Evolutionary conservation across 2,888 invertebrate genomes (phyloP).

Genomic region (Andrena fulva): DNA sequence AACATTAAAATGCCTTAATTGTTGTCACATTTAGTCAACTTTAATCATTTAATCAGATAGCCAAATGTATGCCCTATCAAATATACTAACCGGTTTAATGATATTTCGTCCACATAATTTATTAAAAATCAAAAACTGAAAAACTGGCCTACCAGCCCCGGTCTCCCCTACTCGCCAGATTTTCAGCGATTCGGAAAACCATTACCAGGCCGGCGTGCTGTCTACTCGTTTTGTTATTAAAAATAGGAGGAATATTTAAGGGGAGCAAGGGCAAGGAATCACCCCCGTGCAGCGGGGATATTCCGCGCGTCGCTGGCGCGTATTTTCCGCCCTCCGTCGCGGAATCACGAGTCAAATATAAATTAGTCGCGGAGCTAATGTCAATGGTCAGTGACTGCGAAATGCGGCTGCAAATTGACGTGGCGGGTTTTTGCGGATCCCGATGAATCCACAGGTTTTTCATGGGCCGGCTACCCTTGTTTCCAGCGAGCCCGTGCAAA

Average conservation of each 20-base stretch:
- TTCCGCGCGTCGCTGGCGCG: background rate
- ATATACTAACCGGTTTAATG: no score
- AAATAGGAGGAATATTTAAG: background rate
- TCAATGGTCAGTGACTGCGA: conserved; percentile 45
- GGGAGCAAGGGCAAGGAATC: background rate
- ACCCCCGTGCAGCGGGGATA: background rate
- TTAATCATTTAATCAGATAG: no score
- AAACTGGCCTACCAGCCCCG: no score
- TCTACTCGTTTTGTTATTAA: background rate
- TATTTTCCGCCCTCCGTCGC: background rate
- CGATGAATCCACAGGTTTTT: conserved; percentile 63
- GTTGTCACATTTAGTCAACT: no score
- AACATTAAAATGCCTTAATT: no score
- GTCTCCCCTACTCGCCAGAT: background rate
- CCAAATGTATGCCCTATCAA: no score
- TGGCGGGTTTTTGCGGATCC: conserved; percentile 41
- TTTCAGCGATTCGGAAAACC: background rate
- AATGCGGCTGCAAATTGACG: conserved; percentile 60
- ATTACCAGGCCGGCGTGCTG: background rate
- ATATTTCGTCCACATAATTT: no score
- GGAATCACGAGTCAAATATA: conserved; percentile 16
- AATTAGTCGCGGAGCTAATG: conserved; percentile 39
- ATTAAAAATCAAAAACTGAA: no score
- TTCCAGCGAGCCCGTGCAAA: conserved; percentile 16
- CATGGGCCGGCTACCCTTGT: conserved; percentile 15